A percentile compares a stretch with the other conserved stretches of the same genome.
Evolutionary conservation across 2,888 invertebrate species (phyloP).

Genomic region (Cephus sareptanus): DNA sequence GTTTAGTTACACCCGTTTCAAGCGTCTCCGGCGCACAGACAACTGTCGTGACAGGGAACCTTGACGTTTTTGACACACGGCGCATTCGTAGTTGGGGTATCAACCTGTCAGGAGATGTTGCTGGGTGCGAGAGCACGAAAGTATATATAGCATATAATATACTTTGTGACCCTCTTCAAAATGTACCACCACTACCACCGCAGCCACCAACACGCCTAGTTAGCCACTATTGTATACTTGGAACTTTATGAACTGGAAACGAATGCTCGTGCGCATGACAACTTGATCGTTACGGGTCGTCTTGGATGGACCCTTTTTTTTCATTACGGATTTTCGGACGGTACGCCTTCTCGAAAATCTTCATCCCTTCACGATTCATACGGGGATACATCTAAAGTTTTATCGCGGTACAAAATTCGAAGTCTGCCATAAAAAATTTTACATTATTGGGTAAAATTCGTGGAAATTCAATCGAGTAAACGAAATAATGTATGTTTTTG

Average conservation of each 20-base stretch:
- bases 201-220: constrained; percentile 56
- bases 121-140: constrained; percentile 35
- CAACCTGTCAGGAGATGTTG: constrained; percentile 54
- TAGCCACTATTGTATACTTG: constrained; percentile 51
- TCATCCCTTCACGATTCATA: constrained; percentile 4
- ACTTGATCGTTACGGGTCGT: constrained; percentile 46
- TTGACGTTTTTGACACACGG: constrained; percentile 51
- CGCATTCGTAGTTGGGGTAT: constrained; percentile 41
- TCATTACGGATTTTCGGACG: constrained; percentile 12
- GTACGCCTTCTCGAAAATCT: constrained; percentile 3
- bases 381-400: constrained; percentile 4
- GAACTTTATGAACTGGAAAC: constrained; percentile 55
- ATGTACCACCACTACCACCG: constrained; percentile 26
- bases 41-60: constrained; percentile 31
- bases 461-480: not conserved
- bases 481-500: not conserved
- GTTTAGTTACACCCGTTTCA: constrained; percentile 28
- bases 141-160: constrained; percentile 37
- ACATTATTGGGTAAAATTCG: not conserved
- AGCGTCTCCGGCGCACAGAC: constrained; percentile 30
- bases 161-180: constrained; percentile 60
- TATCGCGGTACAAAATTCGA: not conserved
- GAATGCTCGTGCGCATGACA: constrained; percentile 44
- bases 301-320: constrained; percentile 17
- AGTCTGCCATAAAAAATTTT: not conserved